Evolutionary conservation across 2,888 invertebrate species (phyloP), one percentile per base, ranked within the genome.

Genomic region (Syritta pipiens): DNA sequence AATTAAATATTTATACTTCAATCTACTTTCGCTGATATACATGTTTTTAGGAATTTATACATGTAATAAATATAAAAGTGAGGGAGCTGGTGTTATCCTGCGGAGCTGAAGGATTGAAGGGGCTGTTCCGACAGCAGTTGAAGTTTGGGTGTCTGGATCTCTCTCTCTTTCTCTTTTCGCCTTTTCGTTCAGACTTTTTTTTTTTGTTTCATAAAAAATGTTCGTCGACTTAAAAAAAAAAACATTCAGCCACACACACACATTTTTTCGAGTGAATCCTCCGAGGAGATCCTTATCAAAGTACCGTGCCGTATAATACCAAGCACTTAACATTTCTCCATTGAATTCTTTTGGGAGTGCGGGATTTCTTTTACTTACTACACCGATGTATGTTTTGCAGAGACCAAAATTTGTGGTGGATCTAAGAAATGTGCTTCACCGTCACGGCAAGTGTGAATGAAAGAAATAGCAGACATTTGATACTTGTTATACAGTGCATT

Each of bases 1-100:
- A 82, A 82, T 82, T 82, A 82, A 82, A 82, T 82, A 82, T 82
- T 82, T 82, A 82, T 82, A 82, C 81, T 82, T 81, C 82, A 82
- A 82, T 82, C 82, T 82, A 82, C 82, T 82, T 76, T 82, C 81
- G 81, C 82, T 81, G 82, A 79, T 82, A 82, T 81, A 81, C 76
- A 81, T 60, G 74, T 76, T 81, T 81, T 83, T 81, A 74, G 81
- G 81, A 83, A 83, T 83, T 83, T 83, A 83, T 83, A 82, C 75
- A 79, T 72, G 82, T 81, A 83, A 83, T 83, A 83, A 83, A 83
- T 82, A 83, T 82, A 81, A 82, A 83, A 82, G 77, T 81, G 81
- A 77, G 81, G 72, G 81, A 65, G 67, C 9, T 59, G 44, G 40
- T 12, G 17, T 46, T 63, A 17, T 42, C 40, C 51, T 74, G 60